Evolutionary conservation across 2,797 vertebrate species (phyloP), one percentile per base, ranked within the genome.

Genomic region (Pseudochromis fuscus): DNA sequence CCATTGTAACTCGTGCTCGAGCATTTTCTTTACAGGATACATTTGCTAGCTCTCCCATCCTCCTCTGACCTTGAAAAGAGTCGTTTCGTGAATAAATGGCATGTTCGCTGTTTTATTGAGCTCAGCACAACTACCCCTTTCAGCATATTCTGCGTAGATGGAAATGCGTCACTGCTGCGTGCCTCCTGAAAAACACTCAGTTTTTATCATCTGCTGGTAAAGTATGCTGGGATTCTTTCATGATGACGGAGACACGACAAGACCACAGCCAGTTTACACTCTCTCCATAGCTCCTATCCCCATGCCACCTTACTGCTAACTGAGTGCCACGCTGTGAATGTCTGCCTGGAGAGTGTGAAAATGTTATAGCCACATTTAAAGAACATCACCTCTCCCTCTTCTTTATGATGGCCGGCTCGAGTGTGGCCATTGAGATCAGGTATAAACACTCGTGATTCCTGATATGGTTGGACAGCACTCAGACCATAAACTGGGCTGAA

Each of bases 31-130:
- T 33, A 33, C 7, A 11, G 24, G 31, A 55, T 33, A 30, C 12
- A 46, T 38, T 42, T 18, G 53, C 21, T 4, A 7, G 19, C 23
- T 77, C 42, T 60, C 33, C 15, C 35, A 70, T 15, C 11, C 15
- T 38, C 30, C 19, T 16, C 16, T 13, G 51, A 80, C 65, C 45
- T 61, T 45, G 15, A 73, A 66, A 53, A 49, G 18, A 18, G 19
- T 19, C 8, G 27, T 23, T 11, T 28, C 52, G 61, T 38, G 25
- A 72, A 64, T 69, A 67, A 60, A 13, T 62, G n/a, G 12, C 45
- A 42, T 46, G 4, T 27, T 37, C 27, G 42, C 38, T 44, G 27
- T 62, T 44, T 53, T 51, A 24, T n/a, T 65, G 23, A n/a, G 59
- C 48, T 23, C 40, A 67, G 25, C 31, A 62, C 40, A 40, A 59